Evolutionary conservation across 2,797 vertebrate species (phyloP).

Genomic region (Dicrostonyx torquatus): DNA sequence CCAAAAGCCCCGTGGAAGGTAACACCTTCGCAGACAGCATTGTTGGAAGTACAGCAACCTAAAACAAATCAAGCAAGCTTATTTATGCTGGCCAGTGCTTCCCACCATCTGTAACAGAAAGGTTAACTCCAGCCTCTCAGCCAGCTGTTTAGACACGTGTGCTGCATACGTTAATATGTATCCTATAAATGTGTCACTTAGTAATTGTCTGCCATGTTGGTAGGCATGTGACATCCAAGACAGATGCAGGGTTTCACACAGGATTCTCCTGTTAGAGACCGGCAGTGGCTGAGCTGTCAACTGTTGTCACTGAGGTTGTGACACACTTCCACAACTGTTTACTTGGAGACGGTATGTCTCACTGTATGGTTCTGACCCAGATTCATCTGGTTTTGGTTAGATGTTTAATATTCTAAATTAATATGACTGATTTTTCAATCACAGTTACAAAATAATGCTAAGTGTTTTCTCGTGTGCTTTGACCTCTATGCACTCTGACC

Average conservation of each 20-base stretch:
- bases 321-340: neutral
- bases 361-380: neutral
- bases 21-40: constrained; percentile 1
- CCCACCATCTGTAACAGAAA: constrained; percentile 10
- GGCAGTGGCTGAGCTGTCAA: neutral
- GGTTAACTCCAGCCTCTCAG: neutral
- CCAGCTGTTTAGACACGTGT: constrained; percentile 37
- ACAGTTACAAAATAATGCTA: neutral
- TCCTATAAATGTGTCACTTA: neutral
- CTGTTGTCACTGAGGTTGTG: neutral
- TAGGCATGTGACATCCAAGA: neutral
- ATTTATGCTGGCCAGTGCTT: neutral
- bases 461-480: neutral
- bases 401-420: constrained; percentile 37
- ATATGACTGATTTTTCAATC: constrained; percentile 10
- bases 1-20: constrained; percentile 21
- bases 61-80: neutral
- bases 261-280: neutral
- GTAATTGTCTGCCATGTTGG: neutral
- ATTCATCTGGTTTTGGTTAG: neutral
- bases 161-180: neutral
- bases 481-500: neutral
- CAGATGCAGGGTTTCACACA: neutral
- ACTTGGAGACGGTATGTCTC: neutral
- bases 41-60: neutral